These are phyloP conservation scores for Coryphaenoides rupestris DNA, from an alignment of 2,113 vertebrate genomes.

Conservation along the genomic window DNA sequence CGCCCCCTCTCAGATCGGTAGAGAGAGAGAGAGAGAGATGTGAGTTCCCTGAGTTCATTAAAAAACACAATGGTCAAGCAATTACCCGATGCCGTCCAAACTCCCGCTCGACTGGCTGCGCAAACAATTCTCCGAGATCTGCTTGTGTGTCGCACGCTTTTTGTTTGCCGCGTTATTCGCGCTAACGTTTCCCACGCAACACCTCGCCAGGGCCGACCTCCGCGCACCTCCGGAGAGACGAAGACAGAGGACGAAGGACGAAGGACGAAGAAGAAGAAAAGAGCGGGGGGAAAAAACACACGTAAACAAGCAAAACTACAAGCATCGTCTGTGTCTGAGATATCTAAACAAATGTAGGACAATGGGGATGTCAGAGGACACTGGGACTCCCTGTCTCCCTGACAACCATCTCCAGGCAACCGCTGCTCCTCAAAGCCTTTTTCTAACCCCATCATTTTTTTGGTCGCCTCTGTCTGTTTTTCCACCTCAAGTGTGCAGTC, in stretches of 20 bases:
- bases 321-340: slow-evolving; percentile 6
- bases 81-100: slow-evolving; percentile 41
- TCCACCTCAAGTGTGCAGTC: too few species aligned
- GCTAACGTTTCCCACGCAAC: too few species aligned
- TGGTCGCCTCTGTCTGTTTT: too few species aligned
- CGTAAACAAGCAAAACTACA: slow-evolving; percentile 4
- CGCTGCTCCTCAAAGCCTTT: slow-evolving; percentile 67
- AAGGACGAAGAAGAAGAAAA: neutral
- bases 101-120: too few species aligned
- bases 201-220: too few species aligned
- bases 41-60: too few species aligned
- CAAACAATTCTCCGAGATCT: too few species aligned
- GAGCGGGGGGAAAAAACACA: neutral
- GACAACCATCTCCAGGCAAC: slow-evolving; percentile 79
- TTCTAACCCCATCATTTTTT: slow-evolving; percentile 48
- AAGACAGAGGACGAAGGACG: too few species aligned
- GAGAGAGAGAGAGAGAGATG: too few species aligned
- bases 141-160: too few species aligned
- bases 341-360: slow-evolving; percentile 63
- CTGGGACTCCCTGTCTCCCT: slow-evolving; percentile 68
- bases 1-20: too few species aligned
- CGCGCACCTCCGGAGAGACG: neutral
- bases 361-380: slow-evolving; percentile 68
- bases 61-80: slow-evolving; percentile 38
- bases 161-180: too few species aligned